Evolutionary conservation across 2,113 vertebrate species (phyloP).

Genomic region (Embiotoca jacksoni): DNA sequence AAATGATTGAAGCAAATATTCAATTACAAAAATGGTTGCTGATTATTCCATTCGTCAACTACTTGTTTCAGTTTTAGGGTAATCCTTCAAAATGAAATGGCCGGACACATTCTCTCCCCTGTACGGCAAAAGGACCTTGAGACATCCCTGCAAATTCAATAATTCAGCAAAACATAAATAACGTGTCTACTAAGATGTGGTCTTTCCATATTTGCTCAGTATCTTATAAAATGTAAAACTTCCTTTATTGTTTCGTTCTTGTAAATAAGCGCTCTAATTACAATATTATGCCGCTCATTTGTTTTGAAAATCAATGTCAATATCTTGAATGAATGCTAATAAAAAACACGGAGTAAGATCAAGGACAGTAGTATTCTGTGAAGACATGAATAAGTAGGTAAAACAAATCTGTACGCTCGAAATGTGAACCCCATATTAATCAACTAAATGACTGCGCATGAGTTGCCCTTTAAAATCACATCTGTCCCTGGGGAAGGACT

Average conservation of each 20-base stretch:
- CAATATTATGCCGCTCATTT: slow-evolving; percentile 31
- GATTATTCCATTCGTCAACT: not conserved
- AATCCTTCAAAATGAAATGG: slow-evolving; percentile 2
- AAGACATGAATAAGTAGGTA: slow-evolving; percentile 72
- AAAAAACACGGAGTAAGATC: slow-evolving; percentile 15
- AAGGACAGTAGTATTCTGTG: slow-evolving; percentile 35
- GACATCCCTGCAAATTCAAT: not conserved
- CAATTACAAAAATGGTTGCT: not conserved
- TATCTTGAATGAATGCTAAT: not conserved
- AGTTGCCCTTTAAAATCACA: slow-evolving; percentile 83
- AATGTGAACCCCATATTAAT: slow-evolving; percentile 79
- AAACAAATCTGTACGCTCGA: slow-evolving; percentile 68
- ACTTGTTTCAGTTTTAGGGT: slow-evolving; percentile 1
- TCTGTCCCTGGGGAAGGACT: slow-evolving; percentile 77
- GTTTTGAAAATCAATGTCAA: slow-evolving; percentile 29
- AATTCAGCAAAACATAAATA: not conserved
- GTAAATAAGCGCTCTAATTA: slow-evolving; percentile 21
- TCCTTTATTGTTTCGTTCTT: slow-evolving; percentile 10
- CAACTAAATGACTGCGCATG: slow-evolving; percentile 73
- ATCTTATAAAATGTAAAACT: not conserved
- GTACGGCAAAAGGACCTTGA: not conserved
- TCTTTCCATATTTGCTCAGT: not conserved
- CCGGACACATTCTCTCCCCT: not conserved
- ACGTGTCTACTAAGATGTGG: not conserved
- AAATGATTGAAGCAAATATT: not conserved